These are phyloP conservation scores for Oppia nitens DNA, from an alignment of 1,140 invertebrate genomes.

Conservation along the genomic window DNA sequence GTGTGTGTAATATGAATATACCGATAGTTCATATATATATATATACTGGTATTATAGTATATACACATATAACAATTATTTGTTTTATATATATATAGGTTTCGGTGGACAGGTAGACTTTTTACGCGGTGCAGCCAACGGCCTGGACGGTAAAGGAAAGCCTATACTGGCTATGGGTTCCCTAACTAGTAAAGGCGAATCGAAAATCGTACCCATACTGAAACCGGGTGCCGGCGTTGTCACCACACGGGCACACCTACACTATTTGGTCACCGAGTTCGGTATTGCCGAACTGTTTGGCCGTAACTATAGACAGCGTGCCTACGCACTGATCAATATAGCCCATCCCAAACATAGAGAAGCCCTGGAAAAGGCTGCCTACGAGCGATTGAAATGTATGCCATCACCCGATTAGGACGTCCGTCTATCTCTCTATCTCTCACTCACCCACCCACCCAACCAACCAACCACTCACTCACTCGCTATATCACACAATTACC, in stretches of 20 bases:
- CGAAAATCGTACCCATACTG: slow-evolving; percentile 69
- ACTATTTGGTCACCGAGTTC: slow-evolving; percentile 82
- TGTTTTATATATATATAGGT: slow-evolving; percentile 26
- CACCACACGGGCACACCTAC: slow-evolving; percentile 73
- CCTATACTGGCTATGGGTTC: slow-evolving; percentile 85
- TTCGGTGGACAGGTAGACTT: slow-evolving; percentile 89
- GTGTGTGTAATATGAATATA: too few species aligned
- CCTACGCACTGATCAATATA: slow-evolving; percentile 71
- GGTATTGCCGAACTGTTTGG: slow-evolving; percentile 81
- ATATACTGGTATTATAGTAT: not conserved
- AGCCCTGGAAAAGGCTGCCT: slow-evolving; percentile 66
- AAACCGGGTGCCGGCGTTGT: slow-evolving; percentile 82
- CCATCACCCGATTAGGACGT: slow-evolving; percentile 37
- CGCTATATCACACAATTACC: too few species aligned
- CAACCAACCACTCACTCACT: too few species aligned
- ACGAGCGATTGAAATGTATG: slow-evolving; percentile 70
- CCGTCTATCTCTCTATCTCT: too few species aligned
- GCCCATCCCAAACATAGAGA: slow-evolving; percentile 78
- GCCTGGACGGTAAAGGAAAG: slow-evolving; percentile 70
- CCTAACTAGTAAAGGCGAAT: slow-evolving; percentile 60
- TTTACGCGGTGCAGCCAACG: slow-evolving; percentile 73
- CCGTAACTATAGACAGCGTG: slow-evolving; percentile 67
- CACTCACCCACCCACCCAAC: too few species aligned
- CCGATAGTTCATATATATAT: too few species aligned
- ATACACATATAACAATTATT: not conserved